Percentiles rank a stretch among this genome's conserved stretches.
phyloP scores from a whole-genome alignment of 2,888 invertebrate species.

The Caenorhabditis sulstoni region DNA sequence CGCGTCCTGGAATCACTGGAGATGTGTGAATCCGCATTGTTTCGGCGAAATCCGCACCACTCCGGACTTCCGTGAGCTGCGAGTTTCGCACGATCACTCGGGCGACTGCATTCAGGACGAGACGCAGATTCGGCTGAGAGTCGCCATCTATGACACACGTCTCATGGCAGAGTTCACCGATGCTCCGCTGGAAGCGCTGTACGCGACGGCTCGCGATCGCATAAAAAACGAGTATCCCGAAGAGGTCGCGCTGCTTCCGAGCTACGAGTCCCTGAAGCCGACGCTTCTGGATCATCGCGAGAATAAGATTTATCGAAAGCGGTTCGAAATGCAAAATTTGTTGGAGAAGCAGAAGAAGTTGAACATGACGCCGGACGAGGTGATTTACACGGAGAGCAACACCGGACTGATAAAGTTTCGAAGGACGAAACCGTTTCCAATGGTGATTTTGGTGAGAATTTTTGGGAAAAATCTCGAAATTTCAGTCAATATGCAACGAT shows the following conservation, averaged over 20 bases:
- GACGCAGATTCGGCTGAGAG: constrained; percentile 60
- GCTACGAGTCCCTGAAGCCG: constrained; percentile 31
- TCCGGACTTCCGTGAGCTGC: constrained; percentile 49
- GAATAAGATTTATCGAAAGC: constrained; percentile 62
- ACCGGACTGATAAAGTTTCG: constrained; percentile 41
- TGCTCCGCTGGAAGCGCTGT: constrained; percentile 38
- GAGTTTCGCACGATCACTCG: constrained; percentile 39
- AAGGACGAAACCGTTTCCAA: constrained; percentile 65
- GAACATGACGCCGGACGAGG: constrained; percentile 60
- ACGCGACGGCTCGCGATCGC: constrained; percentile 18
- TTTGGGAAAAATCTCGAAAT: too few relatives aligned
- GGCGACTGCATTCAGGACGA: constrained; percentile 57
- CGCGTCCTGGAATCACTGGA: constrained; percentile 60
- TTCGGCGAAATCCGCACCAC: constrained; percentile 60
- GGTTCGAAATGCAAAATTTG: constrained; percentile 60
- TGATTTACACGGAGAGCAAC: constrained; percentile 46
- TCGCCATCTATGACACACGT: constrained; percentile 67
- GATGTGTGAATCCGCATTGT: constrained; percentile 59
- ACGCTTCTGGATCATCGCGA: constrained; percentile 54
- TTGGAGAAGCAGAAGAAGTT: constrained; percentile 55
- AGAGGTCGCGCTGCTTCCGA: constrained; percentile 29
- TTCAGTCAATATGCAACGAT: constrained; percentile 63
- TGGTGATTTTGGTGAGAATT: constrained; percentile 30
- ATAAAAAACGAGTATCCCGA: constrained; percentile 53
- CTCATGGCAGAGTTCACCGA: constrained; percentile 72